Base-by-base conservation (phyloP, 2,888 invertebrate genomes). In the Ectropis crepuscularia region DNA sequence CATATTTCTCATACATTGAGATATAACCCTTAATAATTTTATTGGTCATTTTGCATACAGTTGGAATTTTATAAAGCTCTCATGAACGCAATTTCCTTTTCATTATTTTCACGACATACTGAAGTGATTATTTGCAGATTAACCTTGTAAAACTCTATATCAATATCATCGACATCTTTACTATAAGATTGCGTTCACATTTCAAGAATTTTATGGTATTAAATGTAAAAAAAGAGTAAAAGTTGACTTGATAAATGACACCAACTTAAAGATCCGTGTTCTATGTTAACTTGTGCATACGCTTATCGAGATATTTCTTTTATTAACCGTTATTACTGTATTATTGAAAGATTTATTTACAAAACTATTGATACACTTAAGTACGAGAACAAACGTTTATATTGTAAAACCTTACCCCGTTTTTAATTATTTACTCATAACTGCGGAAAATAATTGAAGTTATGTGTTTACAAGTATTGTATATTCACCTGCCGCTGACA, bases 161-260 rank as follows among this genome's bases (percentile, higher is more conserved):
- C 9, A 36, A 39, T 39, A 47, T 47, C 47, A 55, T 41, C 55
- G 16, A 39, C 16, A 28, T 41, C 39, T 47, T 55, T 41, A 48
- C 28, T 47, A 39, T 38, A 9, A 6, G 41, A 8, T 53, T 50
- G 39, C 50, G n/a, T 11, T 46, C 37, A 38, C 36, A 45, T 46
- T 46, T 53, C 38, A 43, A 5, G 46, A 37, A 41, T 28, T 47
- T 46, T 46, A 55, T 38, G 28, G 9, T 47, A 47, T 9, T 10
- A 55, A 10, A 47, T 45, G 38, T 54, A 38, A 6, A 16, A n/a
- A 28, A 6, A 12, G 12, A 6, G 54, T 54, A 54, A 54, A 54
- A 54, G 46, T 10, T 12, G 54, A 38, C 38, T 38, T 46, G 54
- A 54, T 38, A 38, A 54, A 46, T 45, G 38, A 10, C 41, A 10